Base-by-base conservation (phyloP, 2,113 vertebrate genomes). In the Hippoglossus stenolepis region DNA sequence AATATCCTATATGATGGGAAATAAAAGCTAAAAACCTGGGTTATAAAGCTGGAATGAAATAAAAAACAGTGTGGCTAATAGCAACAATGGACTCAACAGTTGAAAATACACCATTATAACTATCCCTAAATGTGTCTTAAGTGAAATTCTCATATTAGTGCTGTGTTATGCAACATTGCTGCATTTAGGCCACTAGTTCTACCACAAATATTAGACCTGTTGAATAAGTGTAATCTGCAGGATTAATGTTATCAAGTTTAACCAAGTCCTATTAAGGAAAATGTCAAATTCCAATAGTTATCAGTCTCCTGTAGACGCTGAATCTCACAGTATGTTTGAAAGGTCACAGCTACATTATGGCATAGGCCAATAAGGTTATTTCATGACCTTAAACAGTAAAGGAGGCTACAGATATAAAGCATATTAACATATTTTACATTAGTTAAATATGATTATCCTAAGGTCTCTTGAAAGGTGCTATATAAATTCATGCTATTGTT, bases 211-310 rank as follows among this genome's bases (percentile, higher is more conserved):
- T 12, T 18, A 18, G 24, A 66, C 47, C 45, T 64, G 56, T 56
- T 82, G 49, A 70, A 57, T 17, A 57, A 74, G 56, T 54, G 5
- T 20, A 31, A 54, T 9, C 20, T 21, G 51, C 8, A 54, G 18
- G 51, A 49, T 15, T n/a, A 1, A 13, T 53, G 51, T n/a, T 8
- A n/a, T 10, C 5, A 54, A 54, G 51, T 21, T 20, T n/a, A 2
- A n/a, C 8, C 5, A 54, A 54, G 51, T n/a, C 45, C 17, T 18
- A 49, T 49, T 49, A 49, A 49, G 45, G 45, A 49, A 17, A 17
- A 14, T 15, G 43, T 45, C 43, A 45, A 45, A 49, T 49, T 49
- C 45, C 45, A 49, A 7, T 6, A 49, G 5, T 5, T 49, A 17
- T 4, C 3, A 49, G 45, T 49, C 45, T 49, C 15, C 45, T 18